Evolutionary conservation across 2,797 vertebrate species (phyloP).

Genomic region (Chaenodraco wilsoni): DNA sequence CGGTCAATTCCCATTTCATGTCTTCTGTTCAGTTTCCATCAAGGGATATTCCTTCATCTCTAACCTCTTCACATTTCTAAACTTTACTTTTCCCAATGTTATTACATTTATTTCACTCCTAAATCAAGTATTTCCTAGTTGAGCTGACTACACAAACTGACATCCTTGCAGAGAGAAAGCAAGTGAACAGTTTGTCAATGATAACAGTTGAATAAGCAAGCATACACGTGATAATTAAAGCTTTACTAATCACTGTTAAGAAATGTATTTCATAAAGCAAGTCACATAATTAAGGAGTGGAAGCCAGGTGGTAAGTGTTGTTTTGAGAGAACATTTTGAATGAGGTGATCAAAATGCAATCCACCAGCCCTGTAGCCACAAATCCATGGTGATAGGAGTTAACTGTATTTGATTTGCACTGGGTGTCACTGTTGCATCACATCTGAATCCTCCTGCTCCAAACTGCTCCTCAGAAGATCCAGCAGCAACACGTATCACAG

Average conservation of each 20-base stretch:
- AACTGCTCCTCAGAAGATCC: background rate
- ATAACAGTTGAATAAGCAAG: background rate
- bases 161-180: no score
- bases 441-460: slow-evolving; percentile 19
- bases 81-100: no score
- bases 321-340: background rate
- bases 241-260: slow-evolving; percentile 1
- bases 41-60: no score
- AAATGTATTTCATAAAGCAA: background rate
- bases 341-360: background rate
- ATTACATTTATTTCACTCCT: no score
- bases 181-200: background rate
- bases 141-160: no score
- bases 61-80: no score
- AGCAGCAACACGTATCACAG: slow-evolving; percentile 3
- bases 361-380: background rate
- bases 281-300: background rate
- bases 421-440: slow-evolving; percentile 79
- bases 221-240: background rate
- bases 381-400: background rate
- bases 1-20: no score
- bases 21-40: no score
- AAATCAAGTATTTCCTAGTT: no score
- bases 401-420: slow-evolving; percentile 41
- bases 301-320: background rate